A percentile compares a stretch with the other conserved stretches of the same genome.
Evolutionary conservation across 2,888 invertebrate species (phyloP).

Genomic region (Campopleginae sp.): DNA sequence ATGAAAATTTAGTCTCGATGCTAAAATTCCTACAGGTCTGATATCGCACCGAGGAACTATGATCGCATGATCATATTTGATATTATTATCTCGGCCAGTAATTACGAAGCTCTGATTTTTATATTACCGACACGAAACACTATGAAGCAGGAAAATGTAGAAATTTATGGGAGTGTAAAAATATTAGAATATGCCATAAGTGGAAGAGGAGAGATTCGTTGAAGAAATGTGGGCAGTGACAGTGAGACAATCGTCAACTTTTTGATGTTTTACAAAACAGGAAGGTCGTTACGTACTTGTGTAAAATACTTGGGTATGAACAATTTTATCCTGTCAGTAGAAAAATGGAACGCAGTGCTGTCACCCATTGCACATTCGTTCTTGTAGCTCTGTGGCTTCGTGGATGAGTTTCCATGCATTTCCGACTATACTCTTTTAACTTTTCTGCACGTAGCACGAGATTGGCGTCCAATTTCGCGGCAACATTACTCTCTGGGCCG

Average conservation of each 20-base stretch:
- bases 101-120: no score
- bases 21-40: no score
- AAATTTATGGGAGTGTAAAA: no score
- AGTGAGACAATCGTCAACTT: neutral
- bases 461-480: conserved; percentile 62
- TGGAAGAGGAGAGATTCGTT: no score
- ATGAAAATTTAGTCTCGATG: no score
- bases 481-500: conserved; percentile 55
- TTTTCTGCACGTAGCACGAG: conserved; percentile 59
- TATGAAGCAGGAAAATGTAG: no score
- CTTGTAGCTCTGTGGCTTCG: conserved; percentile 16
- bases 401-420: neutral
- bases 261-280: neutral
- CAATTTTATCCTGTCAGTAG: neutral
- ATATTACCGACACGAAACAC: no score
- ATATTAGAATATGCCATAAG: no score
- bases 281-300: neutral
- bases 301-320: neutral
- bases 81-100: no score
- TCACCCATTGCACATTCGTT: conserved; percentile 30
- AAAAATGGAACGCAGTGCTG: conserved; percentile 40
- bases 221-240: no score
- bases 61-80: no score
- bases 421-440: conserved; percentile 31
- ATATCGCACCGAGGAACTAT: no score